A percentile compares a stretch with the other conserved stretches of the same genome.
These are phyloP conservation scores for Polydrusus cervinus DNA, from an alignment of 2,888 invertebrate genomes.

Conservation along the genomic window DNA sequence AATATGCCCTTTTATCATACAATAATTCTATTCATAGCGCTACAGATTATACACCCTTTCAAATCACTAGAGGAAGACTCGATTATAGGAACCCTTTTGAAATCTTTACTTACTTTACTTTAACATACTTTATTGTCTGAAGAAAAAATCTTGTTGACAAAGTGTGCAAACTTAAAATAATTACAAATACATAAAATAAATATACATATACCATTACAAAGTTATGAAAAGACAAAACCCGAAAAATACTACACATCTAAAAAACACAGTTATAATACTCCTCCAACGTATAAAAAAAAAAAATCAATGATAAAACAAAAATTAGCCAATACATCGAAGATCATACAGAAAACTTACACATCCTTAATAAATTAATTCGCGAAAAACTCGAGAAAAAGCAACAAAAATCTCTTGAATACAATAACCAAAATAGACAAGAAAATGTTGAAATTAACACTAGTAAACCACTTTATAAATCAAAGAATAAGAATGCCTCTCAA, in stretches of 20 bases:
- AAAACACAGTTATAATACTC: no score
- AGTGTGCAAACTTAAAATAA: no score
- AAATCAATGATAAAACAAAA: constrained; percentile 44
- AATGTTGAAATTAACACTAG: background rate
- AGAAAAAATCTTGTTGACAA: no score
- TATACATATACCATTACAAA: no score
- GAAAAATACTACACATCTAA: no score
- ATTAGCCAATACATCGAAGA: constrained; percentile 41
- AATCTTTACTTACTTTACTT: no score
- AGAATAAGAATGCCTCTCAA: background rate
- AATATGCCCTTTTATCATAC: constrained; percentile 13
- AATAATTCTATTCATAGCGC: constrained; percentile 17
- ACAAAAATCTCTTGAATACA: background rate
- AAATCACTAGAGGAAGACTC: constrained; percentile 30
- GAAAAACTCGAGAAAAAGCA: background rate
- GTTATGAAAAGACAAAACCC: no score
- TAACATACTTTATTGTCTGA: no score
- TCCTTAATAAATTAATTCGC: constrained; percentile 46
- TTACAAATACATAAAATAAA: no score
- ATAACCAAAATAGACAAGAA: background rate
- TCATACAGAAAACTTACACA: constrained; percentile 43
- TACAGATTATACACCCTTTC: constrained; percentile 45
- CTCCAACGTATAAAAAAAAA: no score
- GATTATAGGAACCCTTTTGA: constrained; percentile 53
- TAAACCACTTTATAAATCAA: background rate